phyloP scores from a whole-genome alignment of 2,797 vertebrate species.

The Fistularia commersonii region DNA sequence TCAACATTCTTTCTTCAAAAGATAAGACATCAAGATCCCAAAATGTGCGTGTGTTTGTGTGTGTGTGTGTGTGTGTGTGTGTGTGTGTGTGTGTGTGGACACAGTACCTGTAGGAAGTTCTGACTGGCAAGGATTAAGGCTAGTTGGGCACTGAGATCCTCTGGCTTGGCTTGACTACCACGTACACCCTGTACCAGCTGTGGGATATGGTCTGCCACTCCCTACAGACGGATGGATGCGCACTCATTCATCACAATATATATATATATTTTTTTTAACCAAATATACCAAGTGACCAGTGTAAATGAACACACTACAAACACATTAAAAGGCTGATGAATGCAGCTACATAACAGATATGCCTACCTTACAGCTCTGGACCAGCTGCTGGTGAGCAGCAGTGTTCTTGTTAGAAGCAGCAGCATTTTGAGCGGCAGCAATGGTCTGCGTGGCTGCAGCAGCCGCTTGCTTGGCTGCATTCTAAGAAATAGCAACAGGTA shows the following conservation, averaged over 20 bases:
- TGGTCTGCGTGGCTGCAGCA: slow-evolving; percentile 94
- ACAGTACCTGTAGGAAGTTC: slow-evolving; percentile 90
- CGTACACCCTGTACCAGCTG: slow-evolving; percentile 95
- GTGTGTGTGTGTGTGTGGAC: neutral
- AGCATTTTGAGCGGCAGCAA: slow-evolving; percentile 95
- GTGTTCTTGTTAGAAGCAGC: slow-evolving; percentile 96
- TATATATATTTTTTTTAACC: neutral
- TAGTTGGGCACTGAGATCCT: slow-evolving; percentile 93
- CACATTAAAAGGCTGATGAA: no score
- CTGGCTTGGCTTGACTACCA: slow-evolving; percentile 91
- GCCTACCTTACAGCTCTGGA: slow-evolving; percentile 95
- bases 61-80: neutral
- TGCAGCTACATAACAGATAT: neutral
- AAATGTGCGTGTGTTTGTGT: neutral
- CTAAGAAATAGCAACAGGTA: slow-evolving; percentile 56
- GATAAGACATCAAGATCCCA: neutral
- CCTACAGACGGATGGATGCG: slow-evolving; percentile 58
- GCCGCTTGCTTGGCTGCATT: slow-evolving; percentile 96
- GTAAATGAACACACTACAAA: no score
- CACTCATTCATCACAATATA: neutral
- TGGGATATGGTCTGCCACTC: slow-evolving; percentile 95
- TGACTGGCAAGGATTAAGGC: slow-evolving; percentile 94
- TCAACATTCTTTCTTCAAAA: slow-evolving; percentile 11
- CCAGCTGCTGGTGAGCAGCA: slow-evolving; percentile 92
- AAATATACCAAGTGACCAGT: neutral